These are phyloP conservation scores for Gopherus flavomarginatus DNA, from an alignment of 2,113 vertebrate genomes.

Conservation along the genomic window DNA sequence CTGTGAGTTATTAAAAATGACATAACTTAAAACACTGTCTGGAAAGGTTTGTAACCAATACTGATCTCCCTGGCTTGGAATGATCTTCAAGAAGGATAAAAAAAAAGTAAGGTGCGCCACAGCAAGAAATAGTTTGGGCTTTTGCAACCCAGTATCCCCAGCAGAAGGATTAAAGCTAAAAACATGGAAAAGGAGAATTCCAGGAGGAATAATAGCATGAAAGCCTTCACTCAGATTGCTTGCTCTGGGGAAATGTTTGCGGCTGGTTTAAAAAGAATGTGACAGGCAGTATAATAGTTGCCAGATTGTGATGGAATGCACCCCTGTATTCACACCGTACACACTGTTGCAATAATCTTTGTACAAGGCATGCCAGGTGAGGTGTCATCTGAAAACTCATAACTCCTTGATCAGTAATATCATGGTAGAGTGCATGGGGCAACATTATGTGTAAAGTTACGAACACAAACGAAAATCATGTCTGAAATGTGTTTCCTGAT, in stretches of 20 bases:
- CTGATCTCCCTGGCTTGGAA: conserved; percentile 22
- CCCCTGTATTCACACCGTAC: neutral
- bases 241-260: neutral
- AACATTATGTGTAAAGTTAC: neutral
- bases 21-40: conserved; percentile 51
- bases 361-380: neutral
- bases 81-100: conserved; percentile 16
- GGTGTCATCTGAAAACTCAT: neutral
- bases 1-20: conserved; percentile 57
- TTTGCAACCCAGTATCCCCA: neutral
- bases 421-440: neutral
- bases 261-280: neutral
- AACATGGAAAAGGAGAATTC: neutral
- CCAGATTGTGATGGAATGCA: neutral
- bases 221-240: neutral
- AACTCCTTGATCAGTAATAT: neutral
- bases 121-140: conserved; percentile 7
- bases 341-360: neutral
- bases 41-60: conserved; percentile 52
- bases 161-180: neutral
- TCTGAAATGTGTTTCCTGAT: neutral
- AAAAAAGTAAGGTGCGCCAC: conserved; percentile 15
- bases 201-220: neutral
- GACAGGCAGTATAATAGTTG: neutral
- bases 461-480: neutral